Base-by-base conservation (phyloP, 2,888 invertebrate species). In the Drosophila buzzatii region DNA sequence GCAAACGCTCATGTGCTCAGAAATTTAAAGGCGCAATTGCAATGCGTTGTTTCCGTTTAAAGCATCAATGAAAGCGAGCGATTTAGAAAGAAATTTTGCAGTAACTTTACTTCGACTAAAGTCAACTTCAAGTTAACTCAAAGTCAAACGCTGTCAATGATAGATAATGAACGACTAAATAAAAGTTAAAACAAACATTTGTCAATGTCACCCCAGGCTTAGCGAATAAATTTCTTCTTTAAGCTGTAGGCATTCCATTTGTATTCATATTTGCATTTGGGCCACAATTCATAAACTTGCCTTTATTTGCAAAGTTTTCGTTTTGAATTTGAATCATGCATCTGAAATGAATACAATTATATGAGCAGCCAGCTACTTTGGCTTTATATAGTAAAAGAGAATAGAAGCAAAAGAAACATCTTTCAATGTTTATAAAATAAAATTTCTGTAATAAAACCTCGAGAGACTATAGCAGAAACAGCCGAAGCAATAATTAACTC, bases 11-110 rank as follows among this genome's bases (percentile, higher is more conserved):
- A n/a, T 39, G 52, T 57, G 37, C 8, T 20, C 8, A 39, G 37
- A 45, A 49, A 55, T 61, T 51, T 35, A 49, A 23, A 41, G 45
- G 33, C 6, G 51, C 41, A 39, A 53, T 58, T 33, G 27, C 27
- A 20, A n/a, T 65, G 58, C 52, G 42, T 65, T 66, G 58, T 61
- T 70, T 61, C 51, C 83, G 63, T 49, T 67, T 69, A 67, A 69
- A 73, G 56, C 69, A 51, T 47, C 67, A 65, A 82, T 76, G 76
- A 76, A 70, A 57, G 51, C 59, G 60, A n/a, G 60, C 66, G 81
- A 67, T 85, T 59, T 67, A 70, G 72, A 42, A 47, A 57, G 42
- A 27, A 42, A 16, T 63, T 59, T 63, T 47, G 20, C 42, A n/a
- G 14, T 4, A 16, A 27, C 47, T 27, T 8, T 31, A 2, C 16